Conservation (phyloP, 2,888 invertebrate genomes). For the Brassicogethes aeneus region DNA sequence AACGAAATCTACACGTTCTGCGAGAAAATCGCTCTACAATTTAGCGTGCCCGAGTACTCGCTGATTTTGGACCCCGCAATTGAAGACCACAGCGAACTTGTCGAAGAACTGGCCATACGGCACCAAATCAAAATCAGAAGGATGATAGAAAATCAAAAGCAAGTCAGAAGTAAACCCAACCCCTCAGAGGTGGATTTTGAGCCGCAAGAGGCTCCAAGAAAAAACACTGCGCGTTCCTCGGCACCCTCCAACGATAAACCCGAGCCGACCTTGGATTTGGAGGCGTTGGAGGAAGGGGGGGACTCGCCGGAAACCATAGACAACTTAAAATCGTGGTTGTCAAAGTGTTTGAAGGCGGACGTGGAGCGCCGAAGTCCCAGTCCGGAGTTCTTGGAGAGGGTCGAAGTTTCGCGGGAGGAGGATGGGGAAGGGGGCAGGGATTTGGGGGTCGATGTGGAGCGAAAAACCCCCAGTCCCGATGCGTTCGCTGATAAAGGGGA, state of each 20-base stretch:
- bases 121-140: slow-evolving; percentile 33
- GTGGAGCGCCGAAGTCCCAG: slow-evolving; percentile 22
- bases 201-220: no score
- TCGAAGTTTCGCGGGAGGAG: neutral
- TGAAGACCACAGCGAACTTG: slow-evolving; percentile 41
- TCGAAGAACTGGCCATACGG: slow-evolving; percentile 35
- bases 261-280: slow-evolving; percentile 11
- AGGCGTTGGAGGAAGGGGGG: slow-evolving; percentile 10
- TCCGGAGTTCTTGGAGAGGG: slow-evolving; percentile 18
- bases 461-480: neutral
- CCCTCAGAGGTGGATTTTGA: no score
- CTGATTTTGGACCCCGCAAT: slow-evolving; percentile 47
- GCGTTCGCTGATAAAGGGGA: no score
- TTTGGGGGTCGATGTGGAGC: neutral
- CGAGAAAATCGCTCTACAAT: slow-evolving; percentile 29
- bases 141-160: slow-evolving; percentile 7
- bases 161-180: no score
- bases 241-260: neutral
- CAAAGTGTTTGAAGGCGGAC: slow-evolving; percentile 18
- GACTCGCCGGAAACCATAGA: slow-evolving; percentile 14
- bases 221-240: no score
- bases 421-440: neutral
- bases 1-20: slow-evolving; percentile 20
- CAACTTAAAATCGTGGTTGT: slow-evolving; percentile 23
- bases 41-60: slow-evolving; percentile 48